Evolutionary conservation across 2,888 invertebrate species (phyloP).

Genomic region (Lasius platythorax): DNA sequence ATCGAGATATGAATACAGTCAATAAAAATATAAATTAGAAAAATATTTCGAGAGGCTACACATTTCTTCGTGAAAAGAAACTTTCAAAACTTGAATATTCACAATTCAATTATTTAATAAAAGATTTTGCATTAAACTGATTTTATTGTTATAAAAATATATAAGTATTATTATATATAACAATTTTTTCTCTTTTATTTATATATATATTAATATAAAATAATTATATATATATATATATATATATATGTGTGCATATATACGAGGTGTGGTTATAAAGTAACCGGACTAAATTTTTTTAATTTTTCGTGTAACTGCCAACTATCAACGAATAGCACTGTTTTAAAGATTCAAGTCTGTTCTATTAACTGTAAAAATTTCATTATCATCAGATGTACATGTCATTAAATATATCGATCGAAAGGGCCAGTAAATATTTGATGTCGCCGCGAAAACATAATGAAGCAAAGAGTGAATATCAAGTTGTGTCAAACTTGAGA

Average conservation of each 20-base stretch:
- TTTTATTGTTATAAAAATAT: constrained; percentile 3
- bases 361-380: too few species aligned
- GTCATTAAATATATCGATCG: too few species aligned
- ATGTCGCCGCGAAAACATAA: too few species aligned
- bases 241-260: not conserved
- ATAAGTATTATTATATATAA: not conserved
- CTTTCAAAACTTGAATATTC: not conserved
- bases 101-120: not conserved
- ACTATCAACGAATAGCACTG: too few species aligned
- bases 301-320: too few species aligned
- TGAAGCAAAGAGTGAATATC: too few species aligned
- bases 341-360: too few species aligned
- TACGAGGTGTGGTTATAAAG: not conserved
- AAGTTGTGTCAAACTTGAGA: too few species aligned
- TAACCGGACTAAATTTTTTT: too few species aligned
- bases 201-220: not conserved
- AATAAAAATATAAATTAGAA: not conserved
- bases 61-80: constrained; percentile 35
- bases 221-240: not conserved
- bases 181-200: not conserved
- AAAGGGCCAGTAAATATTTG: too few species aligned
- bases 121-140: not conserved
- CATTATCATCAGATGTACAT: too few species aligned
- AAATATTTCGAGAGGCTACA: constrained; percentile 7
- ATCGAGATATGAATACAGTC: not conserved